Evolutionary conservation across 1,140 invertebrate genomes (phyloP).

Genomic region (Euura saliciscinereae): DNA sequence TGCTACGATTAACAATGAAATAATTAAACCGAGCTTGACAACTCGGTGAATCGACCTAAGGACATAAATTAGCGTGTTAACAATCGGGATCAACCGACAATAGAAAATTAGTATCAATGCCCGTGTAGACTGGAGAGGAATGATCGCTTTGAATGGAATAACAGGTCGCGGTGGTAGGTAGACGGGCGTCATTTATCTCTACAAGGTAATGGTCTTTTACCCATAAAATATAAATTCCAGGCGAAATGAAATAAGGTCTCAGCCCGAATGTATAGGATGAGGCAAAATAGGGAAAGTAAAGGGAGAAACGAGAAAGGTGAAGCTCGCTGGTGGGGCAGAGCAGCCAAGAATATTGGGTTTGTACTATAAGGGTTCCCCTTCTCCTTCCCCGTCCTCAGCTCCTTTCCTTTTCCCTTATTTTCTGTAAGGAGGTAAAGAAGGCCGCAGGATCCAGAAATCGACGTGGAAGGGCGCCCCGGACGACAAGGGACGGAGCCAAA

Average conservation of each 20-base stretch:
- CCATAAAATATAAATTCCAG: conserved; percentile 12
- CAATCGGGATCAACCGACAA: not conserved
- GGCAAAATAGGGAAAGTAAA: not conserved
- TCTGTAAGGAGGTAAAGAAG: conserved; percentile 8
- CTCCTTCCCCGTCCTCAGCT: not conserved
- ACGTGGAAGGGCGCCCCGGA: not conserved
- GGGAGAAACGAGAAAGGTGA: not conserved
- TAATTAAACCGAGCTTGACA: not conserved
- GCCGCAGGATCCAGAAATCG: not conserved
- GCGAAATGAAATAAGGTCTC: conserved; percentile 9
- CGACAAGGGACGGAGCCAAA: not conserved
- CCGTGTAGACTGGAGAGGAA: not conserved
- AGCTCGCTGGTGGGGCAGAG: conserved; percentile 13
- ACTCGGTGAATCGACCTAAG: not conserved
- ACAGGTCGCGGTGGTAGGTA: not conserved
- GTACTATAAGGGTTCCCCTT: conserved; percentile 16
- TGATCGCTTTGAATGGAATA: not conserved
- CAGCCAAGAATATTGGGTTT: conserved; percentile 36
- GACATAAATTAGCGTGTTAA: not conserved
- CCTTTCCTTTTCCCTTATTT: not conserved
- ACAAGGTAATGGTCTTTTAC: not conserved
- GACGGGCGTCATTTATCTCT: not conserved
- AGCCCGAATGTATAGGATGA: not conserved
- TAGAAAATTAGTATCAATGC: conserved; percentile 1
- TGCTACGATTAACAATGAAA: too few relatives aligned